Percentiles rank a stretch among this genome's conserved stretches.
phyloP scores from a whole-genome alignment of 2,113 vertebrate genomes.

The Bambusicola thoracicus region DNA sequence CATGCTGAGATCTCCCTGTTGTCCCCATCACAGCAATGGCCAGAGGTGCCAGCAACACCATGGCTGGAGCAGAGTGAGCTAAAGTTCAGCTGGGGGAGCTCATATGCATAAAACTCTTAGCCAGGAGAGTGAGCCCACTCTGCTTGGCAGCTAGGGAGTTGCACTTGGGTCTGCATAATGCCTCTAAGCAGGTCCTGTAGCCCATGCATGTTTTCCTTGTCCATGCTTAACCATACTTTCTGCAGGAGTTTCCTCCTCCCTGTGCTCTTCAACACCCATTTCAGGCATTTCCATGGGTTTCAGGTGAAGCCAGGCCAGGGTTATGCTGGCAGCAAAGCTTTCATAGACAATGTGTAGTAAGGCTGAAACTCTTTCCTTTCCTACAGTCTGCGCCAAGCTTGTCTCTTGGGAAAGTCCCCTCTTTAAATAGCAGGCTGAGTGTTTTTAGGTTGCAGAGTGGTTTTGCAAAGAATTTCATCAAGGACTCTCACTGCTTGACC shows the following conservation, averaged over 20 bases:
- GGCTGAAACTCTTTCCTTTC: not conserved
- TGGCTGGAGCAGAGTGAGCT: not conserved
- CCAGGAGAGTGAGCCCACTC: not conserved
- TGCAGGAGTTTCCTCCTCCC: not conserved
- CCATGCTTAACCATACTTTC: not conserved
- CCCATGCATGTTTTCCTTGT: not conserved
- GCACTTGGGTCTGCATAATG: not conserved
- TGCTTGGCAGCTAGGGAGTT: not conserved
- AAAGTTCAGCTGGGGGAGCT: not conserved
- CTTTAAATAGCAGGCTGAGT: conserved; percentile 10
- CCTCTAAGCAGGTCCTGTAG: not conserved
- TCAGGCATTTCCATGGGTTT: not conserved
- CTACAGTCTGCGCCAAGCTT: not conserved
- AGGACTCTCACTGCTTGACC: not conserved
- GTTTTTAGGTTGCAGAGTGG: not conserved
- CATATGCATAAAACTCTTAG: not conserved
- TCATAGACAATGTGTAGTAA: not conserved
- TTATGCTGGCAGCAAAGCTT: not conserved
- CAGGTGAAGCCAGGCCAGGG: not conserved
- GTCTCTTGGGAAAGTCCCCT: not conserved
- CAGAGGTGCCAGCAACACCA: not conserved
- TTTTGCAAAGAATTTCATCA: not conserved
- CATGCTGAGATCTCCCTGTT: not conserved
- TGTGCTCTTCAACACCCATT: not conserved
- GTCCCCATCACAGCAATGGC: not conserved